Conservation (phyloP, 2,797 vertebrate genomes). For the Morus bassanus region DNA sequence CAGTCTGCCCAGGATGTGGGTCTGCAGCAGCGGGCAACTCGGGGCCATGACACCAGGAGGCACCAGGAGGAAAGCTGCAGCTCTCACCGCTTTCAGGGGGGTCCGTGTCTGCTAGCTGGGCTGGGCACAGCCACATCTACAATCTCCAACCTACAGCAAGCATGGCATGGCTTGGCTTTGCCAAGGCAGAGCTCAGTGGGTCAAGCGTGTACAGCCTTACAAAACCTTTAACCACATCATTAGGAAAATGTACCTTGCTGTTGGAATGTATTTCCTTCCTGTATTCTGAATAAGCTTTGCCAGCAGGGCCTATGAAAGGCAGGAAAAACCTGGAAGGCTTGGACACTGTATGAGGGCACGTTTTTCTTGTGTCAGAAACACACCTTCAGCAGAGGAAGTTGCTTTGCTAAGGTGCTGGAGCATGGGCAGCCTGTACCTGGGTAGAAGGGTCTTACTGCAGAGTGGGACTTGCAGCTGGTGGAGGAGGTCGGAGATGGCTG, state of each 20-base stretch:
- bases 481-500: background rate
- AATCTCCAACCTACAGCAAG: background rate
- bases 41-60: background rate
- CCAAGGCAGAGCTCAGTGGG: background rate
- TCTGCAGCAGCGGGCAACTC: background rate
- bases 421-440: background rate
- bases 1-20: background rate
- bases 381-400: background rate
- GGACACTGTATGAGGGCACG: accelerated
- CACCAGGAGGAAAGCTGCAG: background rate
- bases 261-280: background rate
- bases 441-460: accelerated
- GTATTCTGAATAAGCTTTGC: background rate
- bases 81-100: background rate
- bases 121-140: background rate
- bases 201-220: background rate
- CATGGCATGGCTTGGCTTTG: accelerated
- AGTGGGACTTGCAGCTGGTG: too few relatives aligned
- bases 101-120: accelerated
- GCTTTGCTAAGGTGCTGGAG: background rate
- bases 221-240: background rate
- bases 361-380: background rate
- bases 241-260: background rate
- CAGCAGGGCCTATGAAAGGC: background rate
- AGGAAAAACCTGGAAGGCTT: background rate